These are phyloP conservation scores for Drosophila macrospina DNA, from an alignment of 2,888 invertebrate genomes.

Conservation along the genomic window DNA sequence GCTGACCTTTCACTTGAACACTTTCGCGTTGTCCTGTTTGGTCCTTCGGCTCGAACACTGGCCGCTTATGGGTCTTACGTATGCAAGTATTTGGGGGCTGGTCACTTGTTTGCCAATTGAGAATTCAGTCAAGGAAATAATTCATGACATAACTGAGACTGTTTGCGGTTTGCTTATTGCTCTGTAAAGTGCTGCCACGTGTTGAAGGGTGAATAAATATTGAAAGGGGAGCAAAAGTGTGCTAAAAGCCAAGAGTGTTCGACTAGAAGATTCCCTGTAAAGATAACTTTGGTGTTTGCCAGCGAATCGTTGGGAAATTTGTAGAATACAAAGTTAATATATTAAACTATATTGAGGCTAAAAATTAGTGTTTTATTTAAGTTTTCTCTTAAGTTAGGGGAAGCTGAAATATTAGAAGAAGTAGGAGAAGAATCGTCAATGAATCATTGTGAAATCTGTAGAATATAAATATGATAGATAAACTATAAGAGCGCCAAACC, in stretches of 20 bases:
- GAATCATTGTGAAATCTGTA: too few relatives aligned
- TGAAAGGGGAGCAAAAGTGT: background rate
- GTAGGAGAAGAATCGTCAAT: too few relatives aligned
- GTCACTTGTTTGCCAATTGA: conserved; percentile 26
- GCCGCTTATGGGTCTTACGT: background rate
- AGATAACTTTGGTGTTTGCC: background rate
- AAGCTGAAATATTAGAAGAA: too few relatives aligned
- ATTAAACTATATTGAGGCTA: background rate
- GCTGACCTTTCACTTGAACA: background rate
- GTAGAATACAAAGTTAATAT: background rate
- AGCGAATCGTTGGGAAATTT: background rate
- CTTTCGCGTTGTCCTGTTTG: background rate
- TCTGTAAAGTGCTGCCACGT: background rate
- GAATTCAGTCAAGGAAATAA: conserved; percentile 33
- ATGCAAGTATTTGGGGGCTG: conserved; percentile 20
- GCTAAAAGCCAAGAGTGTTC: background rate
- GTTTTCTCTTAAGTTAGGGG: too few relatives aligned
- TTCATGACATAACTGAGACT: conserved; percentile 16
- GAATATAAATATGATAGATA: too few relatives aligned
- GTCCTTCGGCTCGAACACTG: background rate
- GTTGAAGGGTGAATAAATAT: background rate
- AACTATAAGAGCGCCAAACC: too few relatives aligned
- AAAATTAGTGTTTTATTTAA: background rate
- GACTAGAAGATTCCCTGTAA: background rate
- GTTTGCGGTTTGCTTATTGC: background rate